Base-by-base conservation (phyloP, 1,140 invertebrate genomes). In the Probaryconus sp. region DNA sequence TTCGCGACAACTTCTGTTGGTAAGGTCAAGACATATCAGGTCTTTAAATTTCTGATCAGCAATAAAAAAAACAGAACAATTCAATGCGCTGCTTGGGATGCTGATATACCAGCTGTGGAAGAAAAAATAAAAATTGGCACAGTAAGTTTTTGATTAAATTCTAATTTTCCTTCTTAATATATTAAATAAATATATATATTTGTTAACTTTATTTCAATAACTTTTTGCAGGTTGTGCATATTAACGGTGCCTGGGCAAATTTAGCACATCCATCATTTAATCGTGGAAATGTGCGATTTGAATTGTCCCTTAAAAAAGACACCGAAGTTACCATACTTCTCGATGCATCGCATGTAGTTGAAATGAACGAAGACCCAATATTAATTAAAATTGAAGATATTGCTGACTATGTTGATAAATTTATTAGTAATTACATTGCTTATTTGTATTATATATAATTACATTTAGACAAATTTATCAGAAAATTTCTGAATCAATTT, bases 171-270 rank as follows among this genome's bases (percentile, higher is more conserved):
- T 24, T 24, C 7, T 24, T 24, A 24, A 24, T 24, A 24, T 24
- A 24, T 24, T 24, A 24, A 4, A 4, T 24, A 24, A 24, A 4
- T 3, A 4, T 24, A 24, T 24, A 24, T 24, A 4, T 24, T 24
- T 24, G 21, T 24, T 24, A 24, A 24, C 7, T 24, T 24, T 24
- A 24, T 24, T 24, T 24, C 7, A 24, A 24, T 24, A 4, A 24
- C 7, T 40, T 7, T 16, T 47, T 30, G 14, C 9, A 47, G 43
- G 17, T 47, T 17, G 10, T 47, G 1, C 43, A 47, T n/a, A 47
- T 47, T 16, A 47, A 47, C 17, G 43, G 43, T 2, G 13, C 43
- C 13, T 16, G 11, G 13, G 43, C 43, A 47, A 13, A 7, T 6
- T 11, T 9, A 17, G 43, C 43, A 30, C 24, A 47, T 11, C 24